Percentiles rank a stretch among this genome's conserved stretches.
Evolutionary conservation across 2,888 invertebrate species (phyloP).

Genomic region (Thecocarcelia acutangulata): DNA sequence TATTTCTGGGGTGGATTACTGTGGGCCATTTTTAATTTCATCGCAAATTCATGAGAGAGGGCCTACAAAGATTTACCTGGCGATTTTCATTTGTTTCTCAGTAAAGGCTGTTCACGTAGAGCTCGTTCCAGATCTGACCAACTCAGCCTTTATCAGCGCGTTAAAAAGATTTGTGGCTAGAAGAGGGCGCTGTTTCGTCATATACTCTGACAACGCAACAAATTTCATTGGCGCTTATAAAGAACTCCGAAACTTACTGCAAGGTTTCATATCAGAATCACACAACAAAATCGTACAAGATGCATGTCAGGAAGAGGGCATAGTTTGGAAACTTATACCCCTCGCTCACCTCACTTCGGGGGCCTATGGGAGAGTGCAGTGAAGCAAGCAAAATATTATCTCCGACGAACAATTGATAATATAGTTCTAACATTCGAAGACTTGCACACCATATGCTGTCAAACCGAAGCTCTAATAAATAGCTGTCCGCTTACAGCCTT

Average conservation of each 20-base stretch:
- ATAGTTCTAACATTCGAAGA: constrained; percentile 47
- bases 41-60: constrained; percentile 2
- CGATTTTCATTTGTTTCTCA: constrained; percentile 3
- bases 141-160: constrained; percentile 6
- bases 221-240: too few relatives aligned
- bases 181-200: constrained; percentile 52
- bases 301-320: constrained; percentile 41
- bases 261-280: constrained; percentile 29
- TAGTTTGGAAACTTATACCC: constrained; percentile 63
- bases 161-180: constrained; percentile 54
- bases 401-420: constrained; percentile 44
- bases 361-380: constrained; percentile 64
- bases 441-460: constrained; percentile 54
- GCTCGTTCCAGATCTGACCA: background rate
- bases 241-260: constrained; percentile 48
- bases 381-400: constrained; percentile 55
- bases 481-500: constrained; percentile 73
- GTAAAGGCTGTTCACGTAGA: background rate
- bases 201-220: constrained; percentile 64
- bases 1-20: constrained; percentile 30
- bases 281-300: constrained; percentile 43
- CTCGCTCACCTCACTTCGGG: constrained; percentile 62
- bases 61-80: background rate
- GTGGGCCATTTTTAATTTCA: constrained; percentile 6
- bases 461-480: constrained; percentile 72